Evolutionary conservation across 2,888 invertebrate species (phyloP), one percentile per base, ranked within the genome.

Genomic region (Scaptomyza cyrtandrae): DNA sequence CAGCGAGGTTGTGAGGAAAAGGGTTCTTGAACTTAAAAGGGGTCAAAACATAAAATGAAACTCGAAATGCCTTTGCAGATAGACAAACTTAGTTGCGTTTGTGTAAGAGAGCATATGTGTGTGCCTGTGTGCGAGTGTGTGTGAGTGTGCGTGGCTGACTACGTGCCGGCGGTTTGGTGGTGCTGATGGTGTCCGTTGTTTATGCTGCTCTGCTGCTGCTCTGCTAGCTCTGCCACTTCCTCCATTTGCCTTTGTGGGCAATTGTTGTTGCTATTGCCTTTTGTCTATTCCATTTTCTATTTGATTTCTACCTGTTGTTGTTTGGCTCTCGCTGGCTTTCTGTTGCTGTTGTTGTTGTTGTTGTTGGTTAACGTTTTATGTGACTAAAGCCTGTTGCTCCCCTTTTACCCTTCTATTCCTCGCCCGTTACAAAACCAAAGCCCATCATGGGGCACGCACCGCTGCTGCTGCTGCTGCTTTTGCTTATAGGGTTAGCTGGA

Each of bases 21-120:
- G 90, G 90, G 90, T 90, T 90, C 90, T 90, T 90, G 90, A 90
- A 90, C 90, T 90, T 90, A 90, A 90, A 90, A 89, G 90, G 89
- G 90, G 90, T 90, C 90, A 90, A 84, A 89, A 86, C 81, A 85
- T 82, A 89, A 89, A 88, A 86, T 78, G 89, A 88, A 87, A 87
- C 89, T 83, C 83, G 85, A 83, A 88, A 86, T 88, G 86, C 88
- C 83, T 88, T 80, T 79, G 78, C 86, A 83, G 83, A 88, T 86
- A 87, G 85, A 83, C 88, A 83, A 81, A 77, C 77, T 73, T 77
- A 73, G 82, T 72, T 76, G 71, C 65, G 69, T 70, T 64, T 68
- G 71, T 70, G 65, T 60, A 54, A 57, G 58, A 48, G 68, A 48
- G 53, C 54, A 52, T 65, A 57, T 60, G 54, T 33, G 13, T 69